Conservation (phyloP, 2,888 invertebrate genomes). For the Eilema sororculum region DNA sequence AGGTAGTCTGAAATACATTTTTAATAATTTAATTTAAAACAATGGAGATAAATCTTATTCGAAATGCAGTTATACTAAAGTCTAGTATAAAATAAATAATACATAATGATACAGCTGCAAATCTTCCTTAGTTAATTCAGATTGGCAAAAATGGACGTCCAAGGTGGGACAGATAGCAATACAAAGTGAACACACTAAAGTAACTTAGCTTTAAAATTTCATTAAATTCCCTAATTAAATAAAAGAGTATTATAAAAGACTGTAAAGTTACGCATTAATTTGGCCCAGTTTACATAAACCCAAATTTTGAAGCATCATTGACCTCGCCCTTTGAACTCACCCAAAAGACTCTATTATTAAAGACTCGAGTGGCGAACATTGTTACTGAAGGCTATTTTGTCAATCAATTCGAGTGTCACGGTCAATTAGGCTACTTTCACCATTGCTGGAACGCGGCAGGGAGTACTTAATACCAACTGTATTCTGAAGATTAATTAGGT, state of each 20-base stretch:
- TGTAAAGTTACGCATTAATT: neutral
- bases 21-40: too few relatives aligned
- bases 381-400: neutral
- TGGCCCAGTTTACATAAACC: neutral
- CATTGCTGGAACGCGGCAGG: neutral
- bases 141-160: too few relatives aligned
- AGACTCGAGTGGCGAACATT: neutral
- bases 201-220: too few relatives aligned
- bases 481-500: neutral
- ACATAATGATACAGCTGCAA: too few relatives aligned
- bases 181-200: too few relatives aligned
- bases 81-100: too few relatives aligned
- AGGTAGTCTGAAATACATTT: too few relatives aligned
- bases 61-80: too few relatives aligned
- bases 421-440: neutral
- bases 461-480: neutral
- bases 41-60: too few relatives aligned
- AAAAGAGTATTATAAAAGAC: neutral
- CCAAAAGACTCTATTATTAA: neutral
- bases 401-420: neutral
- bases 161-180: too few relatives aligned
- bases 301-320: neutral
- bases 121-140: too few relatives aligned
- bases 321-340: neutral
- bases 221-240: neutral